A percentile compares a stretch with the other conserved stretches of the same genome.
Evolutionary conservation across 2,888 invertebrate genomes (phyloP).

Genomic region (Sinelater perroti): DNA sequence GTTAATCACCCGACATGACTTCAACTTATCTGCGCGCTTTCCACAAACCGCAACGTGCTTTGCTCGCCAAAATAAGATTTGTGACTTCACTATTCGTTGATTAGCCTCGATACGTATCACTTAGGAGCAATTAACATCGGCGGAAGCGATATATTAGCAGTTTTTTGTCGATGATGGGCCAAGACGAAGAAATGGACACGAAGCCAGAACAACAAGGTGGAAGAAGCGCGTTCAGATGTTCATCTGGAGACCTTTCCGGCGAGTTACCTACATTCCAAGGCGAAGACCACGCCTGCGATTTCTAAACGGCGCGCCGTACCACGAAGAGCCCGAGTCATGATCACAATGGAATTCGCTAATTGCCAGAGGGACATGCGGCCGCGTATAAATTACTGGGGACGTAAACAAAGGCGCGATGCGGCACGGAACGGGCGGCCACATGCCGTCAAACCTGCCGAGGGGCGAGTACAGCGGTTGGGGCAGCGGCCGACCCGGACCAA

Average conservation of each 20-base stretch:
- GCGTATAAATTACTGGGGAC: background rate
- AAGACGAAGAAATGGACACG: no score
- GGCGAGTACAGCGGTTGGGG: background rate
- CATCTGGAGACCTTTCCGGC: conserved; percentile 10
- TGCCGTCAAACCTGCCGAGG: conserved; percentile 20
- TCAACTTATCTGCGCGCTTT: no score
- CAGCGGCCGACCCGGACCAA: background rate
- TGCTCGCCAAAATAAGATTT: no score
- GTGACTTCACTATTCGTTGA: no score
- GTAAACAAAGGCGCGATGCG: conserved; percentile 3
- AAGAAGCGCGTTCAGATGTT: no score
- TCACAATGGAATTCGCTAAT: conserved; percentile 10
- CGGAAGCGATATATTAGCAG: no score
- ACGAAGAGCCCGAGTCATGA: conserved; percentile 3
- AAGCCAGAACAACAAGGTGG: no score
- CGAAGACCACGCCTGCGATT: conserved; percentile 49
- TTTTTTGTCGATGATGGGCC: no score
- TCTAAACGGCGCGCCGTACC: conserved; percentile 7
- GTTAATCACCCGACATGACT: no score
- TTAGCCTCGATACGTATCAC: no score
- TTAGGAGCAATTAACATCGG: no score
- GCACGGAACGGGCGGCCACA: background rate
- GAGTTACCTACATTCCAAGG: conserved; percentile 50
- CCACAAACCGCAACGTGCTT: no score
- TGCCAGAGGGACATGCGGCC: background rate